Evolutionary conservation across 2,888 invertebrate species (phyloP).

Genomic region (Tetranychus piercei): DNA sequence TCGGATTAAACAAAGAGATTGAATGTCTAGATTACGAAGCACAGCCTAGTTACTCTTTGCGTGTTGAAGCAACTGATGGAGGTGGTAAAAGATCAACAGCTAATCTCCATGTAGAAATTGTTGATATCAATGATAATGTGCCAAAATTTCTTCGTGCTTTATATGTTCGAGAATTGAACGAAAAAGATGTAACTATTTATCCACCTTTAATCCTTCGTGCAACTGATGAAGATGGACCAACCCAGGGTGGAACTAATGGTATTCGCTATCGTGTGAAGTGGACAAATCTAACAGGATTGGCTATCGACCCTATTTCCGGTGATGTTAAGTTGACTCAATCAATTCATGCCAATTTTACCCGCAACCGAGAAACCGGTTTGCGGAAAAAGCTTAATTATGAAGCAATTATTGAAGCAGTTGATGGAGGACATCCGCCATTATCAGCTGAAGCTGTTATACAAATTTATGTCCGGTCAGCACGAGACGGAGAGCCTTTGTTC

Average conservation of each 20-base stretch:
- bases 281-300: slow-evolving; percentile 36
- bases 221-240: slow-evolving; percentile 52
- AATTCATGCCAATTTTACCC: slow-evolving; percentile 21
- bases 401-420: slow-evolving; percentile 39
- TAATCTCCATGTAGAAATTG: slow-evolving; percentile 49
- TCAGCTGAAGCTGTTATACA: slow-evolving; percentile 47
- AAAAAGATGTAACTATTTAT: slow-evolving; percentile 54
- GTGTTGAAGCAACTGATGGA: slow-evolving; percentile 59
- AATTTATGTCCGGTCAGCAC: slow-evolving; percentile 58
- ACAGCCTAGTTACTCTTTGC: slow-evolving; percentile 57
- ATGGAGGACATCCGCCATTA: slow-evolving; percentile 49
- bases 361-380: slow-evolving; percentile 9
- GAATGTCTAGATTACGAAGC: slow-evolving; percentile 52
- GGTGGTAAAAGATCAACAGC: slow-evolving; percentile 47
- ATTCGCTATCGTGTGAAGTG: slow-evolving; percentile 40
- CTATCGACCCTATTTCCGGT: slow-evolving; percentile 49
- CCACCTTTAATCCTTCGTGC: slow-evolving; percentile 60
- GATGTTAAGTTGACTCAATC: slow-evolving; percentile 29
- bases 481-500: slow-evolving; percentile 47
- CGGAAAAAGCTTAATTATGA: slow-evolving; percentile 19
- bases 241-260: slow-evolving; percentile 49
- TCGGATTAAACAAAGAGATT: not conserved
- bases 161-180: slow-evolving; percentile 53
- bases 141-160: slow-evolving; percentile 51
- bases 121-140: slow-evolving; percentile 57